phyloP scores from a whole-genome alignment of 1,140 invertebrate species.

The Ectropis grisescens region DNA sequence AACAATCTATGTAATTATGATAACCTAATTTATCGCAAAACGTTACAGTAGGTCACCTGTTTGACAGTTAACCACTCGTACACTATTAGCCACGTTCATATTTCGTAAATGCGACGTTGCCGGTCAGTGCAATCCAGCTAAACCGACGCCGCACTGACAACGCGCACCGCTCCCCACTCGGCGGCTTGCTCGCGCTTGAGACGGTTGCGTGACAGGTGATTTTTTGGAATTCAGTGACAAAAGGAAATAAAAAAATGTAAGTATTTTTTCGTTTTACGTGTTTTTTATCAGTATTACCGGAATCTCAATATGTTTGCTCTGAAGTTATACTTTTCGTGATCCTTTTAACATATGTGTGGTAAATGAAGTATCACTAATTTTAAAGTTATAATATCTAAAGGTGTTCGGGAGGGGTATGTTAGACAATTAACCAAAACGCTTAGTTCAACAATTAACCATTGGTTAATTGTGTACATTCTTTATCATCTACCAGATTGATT shows the following conservation, averaged over 20 bases:
- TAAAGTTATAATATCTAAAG: no score
- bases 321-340: no score
- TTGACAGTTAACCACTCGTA: neutral
- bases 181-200: neutral
- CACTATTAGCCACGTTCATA: conserved; percentile 3
- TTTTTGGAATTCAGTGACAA: neutral
- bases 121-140: neutral
- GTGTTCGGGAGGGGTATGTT: no score
- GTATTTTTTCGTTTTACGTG: neutral
- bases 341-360: no score
- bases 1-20: no score
- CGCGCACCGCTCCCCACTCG: neutral
- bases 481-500: no score
- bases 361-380: no score
- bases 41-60: no score
- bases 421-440: no score
- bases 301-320: neutral
- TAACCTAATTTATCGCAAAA: no score
- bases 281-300: neutral
- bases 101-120: neutral
- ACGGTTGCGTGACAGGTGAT: neutral
- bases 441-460: no score
- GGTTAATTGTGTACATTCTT: no score
- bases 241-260: neutral
- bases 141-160: neutral